These are phyloP conservation scores for Dasyurus viverrinus DNA, from an alignment of 2,113 vertebrate species.

Conservation along the genomic window DNA sequence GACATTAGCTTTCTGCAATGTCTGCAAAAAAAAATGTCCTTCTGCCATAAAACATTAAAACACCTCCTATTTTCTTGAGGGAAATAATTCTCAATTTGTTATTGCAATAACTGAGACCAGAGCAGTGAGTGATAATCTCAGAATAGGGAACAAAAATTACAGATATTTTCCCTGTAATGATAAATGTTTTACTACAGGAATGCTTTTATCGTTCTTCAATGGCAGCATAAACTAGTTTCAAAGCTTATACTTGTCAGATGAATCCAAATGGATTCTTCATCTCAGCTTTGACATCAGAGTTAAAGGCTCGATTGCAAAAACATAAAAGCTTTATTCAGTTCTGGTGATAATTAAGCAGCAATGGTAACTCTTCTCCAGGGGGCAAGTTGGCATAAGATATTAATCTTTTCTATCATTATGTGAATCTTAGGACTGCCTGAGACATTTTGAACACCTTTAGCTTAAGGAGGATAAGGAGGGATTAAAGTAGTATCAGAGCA, in stretches of 20 bases:
- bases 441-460: no score
- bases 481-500: no score
- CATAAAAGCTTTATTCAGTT: slow-evolving; percentile 45
- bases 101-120: slow-evolving; percentile 65
- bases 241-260: slow-evolving; percentile 63
- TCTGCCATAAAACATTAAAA: slow-evolving; percentile 68
- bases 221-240: slow-evolving; percentile 51
- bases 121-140: slow-evolving; percentile 72
- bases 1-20: slow-evolving; percentile 66
- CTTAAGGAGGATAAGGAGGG: no score
- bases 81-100: slow-evolving; percentile 78
- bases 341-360: slow-evolving; percentile 30
- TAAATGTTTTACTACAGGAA: slow-evolving; percentile 56
- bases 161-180: slow-evolving; percentile 60
- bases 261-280: slow-evolving; percentile 50
- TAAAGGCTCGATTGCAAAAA: slow-evolving; percentile 37
- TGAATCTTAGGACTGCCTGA: no score
- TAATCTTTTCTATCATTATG: no score
- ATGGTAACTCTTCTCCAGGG: neutral
- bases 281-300: slow-evolving; percentile 49
- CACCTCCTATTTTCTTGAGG: slow-evolving; percentile 59
- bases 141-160: slow-evolving; percentile 67
- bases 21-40: slow-evolving; percentile 67
- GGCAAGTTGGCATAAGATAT: no score
- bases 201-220: slow-evolving; percentile 57